Percentiles rank a stretch among this genome's conserved stretches.
Conservation (phyloP, 2,797 vertebrate species). For the Glossophaga mutica region DNA sequence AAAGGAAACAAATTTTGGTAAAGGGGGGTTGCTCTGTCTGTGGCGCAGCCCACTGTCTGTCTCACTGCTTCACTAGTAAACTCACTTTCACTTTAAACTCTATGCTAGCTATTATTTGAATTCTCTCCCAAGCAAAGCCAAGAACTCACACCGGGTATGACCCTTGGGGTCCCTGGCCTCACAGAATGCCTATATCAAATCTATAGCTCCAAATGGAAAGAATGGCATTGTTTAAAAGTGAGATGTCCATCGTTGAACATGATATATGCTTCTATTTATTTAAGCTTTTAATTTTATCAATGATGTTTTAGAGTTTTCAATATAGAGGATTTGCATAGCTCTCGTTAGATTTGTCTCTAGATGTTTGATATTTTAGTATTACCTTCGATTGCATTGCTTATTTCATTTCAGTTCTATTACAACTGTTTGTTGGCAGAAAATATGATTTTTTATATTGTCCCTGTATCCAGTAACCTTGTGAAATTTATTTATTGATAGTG, state of each 20-base stretch:
- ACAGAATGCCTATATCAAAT: not conserved
- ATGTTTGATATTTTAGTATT: not conserved
- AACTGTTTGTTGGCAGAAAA: not conserved
- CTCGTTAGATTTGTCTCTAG: not conserved
- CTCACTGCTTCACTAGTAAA: not conserved
- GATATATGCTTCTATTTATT: not conserved
- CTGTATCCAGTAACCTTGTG: not conserved
- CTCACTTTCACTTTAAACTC: not conserved
- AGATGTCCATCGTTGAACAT: not conserved
- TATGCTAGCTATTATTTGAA: not conserved
- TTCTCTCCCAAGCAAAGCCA: not conserved
- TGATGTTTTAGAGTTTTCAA: not conserved
- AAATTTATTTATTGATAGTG: not conserved
- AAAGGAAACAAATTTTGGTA: not conserved
- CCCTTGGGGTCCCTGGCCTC: not conserved
- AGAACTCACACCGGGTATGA: not conserved
- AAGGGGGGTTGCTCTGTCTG: not conserved
- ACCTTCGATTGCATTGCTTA: not conserved
- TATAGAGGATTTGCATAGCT: not conserved
- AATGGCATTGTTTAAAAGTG: not conserved
- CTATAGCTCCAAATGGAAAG: not conserved
- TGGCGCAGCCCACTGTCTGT: not conserved
- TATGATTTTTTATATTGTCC: not conserved
- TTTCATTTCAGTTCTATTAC: not conserved
- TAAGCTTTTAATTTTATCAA: not conserved